Conservation (phyloP, 2,113 vertebrate species). For the Sinocyclocheilus anophthalmus region DNA sequence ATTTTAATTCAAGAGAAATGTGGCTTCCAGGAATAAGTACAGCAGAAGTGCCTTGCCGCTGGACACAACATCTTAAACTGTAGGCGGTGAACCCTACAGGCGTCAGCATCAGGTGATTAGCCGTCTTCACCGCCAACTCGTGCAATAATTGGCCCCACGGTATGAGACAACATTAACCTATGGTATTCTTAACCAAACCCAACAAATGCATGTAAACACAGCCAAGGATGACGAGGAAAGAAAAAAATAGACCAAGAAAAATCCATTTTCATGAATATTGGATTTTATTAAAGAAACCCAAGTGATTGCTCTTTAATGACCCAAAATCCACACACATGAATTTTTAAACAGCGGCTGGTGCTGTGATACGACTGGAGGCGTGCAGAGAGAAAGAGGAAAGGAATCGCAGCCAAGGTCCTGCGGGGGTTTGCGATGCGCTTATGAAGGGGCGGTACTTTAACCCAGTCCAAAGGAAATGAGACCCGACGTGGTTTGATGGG, state of each 20-base stretch:
- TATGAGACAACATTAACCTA: conserved; percentile 71
- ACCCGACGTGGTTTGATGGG: not conserved
- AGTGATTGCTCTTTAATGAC: conserved; percentile 76
- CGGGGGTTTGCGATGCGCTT: conserved; percentile 28
- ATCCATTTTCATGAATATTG: conserved; percentile 77
- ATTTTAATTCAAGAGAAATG: not conserved
- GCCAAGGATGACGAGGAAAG: conserved; percentile 51
- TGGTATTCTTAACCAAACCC: conserved; percentile 51
- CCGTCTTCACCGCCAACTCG: conserved; percentile 17
- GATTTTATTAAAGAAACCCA: conserved; percentile 74
- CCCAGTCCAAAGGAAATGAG: not conserved
- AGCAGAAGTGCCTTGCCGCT: not conserved
- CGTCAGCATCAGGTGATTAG: conserved; percentile 51
- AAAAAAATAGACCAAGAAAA: conserved; percentile 49
- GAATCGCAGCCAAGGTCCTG: conserved; percentile 23
- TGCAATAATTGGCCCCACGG: conserved; percentile 46
- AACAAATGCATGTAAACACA: conserved; percentile 66
- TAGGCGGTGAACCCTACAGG: not conserved
- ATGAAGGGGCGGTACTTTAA: not conserved
- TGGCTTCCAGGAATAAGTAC: not conserved
- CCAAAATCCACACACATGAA: conserved; percentile 76
- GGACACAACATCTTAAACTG: not conserved
- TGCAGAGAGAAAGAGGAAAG: conserved; percentile 12
- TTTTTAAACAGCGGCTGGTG: conserved; percentile 72
- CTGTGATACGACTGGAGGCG: conserved; percentile 63